Percentiles rank a stretch among this genome's conserved stretches.
Evolutionary conservation across 2,113 vertebrate genomes (phyloP).

Genomic region (Oncorhynchus mykiss): DNA sequence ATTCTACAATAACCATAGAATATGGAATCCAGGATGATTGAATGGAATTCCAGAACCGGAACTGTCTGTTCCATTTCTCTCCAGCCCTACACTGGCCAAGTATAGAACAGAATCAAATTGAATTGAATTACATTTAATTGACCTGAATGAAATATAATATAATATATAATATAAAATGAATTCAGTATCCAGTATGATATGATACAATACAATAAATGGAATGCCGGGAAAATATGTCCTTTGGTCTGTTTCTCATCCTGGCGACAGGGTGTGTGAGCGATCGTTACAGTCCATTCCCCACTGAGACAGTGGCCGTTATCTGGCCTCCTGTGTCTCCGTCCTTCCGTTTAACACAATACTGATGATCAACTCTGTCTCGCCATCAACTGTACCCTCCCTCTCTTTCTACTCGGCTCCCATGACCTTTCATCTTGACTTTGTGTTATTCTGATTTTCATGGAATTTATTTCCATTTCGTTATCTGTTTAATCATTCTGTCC

Average conservation of each 20-base stretch:
- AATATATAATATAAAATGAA: no score
- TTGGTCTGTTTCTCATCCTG: neutral
- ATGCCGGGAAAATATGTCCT: neutral
- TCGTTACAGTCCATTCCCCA: constrained; percentile 20
- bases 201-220: no score
- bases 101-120: no score
- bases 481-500: no score
- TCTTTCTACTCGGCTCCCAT: neutral
- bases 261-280: neutral
- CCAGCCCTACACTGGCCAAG: constrained; percentile 50
- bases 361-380: neutral
- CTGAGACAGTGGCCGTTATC: constrained; percentile 9
- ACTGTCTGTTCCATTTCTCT: constrained; percentile 31
- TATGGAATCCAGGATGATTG: constrained; percentile 62
- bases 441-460: no score
- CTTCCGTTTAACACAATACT: neutral
- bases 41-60: constrained; percentile 75
- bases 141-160: no score
- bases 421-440: neutral
- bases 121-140: no score
- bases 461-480: no score
- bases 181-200: no score
- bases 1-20: constrained; percentile 34
- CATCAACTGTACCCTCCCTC: neutral
- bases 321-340: neutral